These are phyloP conservation scores for Serripes groenlandicus DNA, from an alignment of 2,888 invertebrate species.

Conservation along the genomic window DNA sequence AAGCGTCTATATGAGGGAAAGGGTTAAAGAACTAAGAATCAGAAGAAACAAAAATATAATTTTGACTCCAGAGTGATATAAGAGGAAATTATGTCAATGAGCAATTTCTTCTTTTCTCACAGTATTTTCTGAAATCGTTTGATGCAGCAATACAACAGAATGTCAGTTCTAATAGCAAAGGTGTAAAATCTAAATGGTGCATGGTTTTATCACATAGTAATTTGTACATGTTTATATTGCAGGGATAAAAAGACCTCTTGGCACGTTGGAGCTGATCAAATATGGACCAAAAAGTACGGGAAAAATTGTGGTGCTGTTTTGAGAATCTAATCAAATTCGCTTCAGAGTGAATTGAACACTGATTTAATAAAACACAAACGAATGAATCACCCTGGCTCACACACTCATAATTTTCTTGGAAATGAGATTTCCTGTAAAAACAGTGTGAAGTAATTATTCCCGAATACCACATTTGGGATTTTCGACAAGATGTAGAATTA, in stretches of 20 bases:
- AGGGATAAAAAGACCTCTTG: neutral
- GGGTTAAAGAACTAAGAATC: too few species aligned
- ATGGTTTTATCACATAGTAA: too few species aligned
- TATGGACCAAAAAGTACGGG: slow-evolving; percentile 10
- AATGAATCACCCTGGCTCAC: slow-evolving; percentile 12
- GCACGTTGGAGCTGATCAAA: slow-evolving; percentile 8
- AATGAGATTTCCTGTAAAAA: slow-evolving; percentile 4
- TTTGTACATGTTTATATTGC: neutral
- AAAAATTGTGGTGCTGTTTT: slow-evolving; percentile 17
- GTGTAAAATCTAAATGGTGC: too few species aligned
- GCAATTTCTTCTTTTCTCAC: neutral
- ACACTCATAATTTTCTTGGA: slow-evolving; percentile 1
- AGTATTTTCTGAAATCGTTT: neutral
- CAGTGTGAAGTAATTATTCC: slow-evolving; percentile 13
- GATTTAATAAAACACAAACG: slow-evolving; percentile 9
- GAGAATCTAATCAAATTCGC: slow-evolving; percentile 22
- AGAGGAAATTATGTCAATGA: neutral
- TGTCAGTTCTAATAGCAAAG: too few species aligned
- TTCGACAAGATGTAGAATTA: neutral
- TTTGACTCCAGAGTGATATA: too few species aligned
- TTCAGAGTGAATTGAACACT: slow-evolving; percentile 21
- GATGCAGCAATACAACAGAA: too few species aligned
- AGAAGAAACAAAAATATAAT: too few species aligned
- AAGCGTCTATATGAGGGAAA: too few species aligned
- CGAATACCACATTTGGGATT: neutral